Conservation (phyloP, 2,113 vertebrate species). For the Mustela lutreola region DNA sequence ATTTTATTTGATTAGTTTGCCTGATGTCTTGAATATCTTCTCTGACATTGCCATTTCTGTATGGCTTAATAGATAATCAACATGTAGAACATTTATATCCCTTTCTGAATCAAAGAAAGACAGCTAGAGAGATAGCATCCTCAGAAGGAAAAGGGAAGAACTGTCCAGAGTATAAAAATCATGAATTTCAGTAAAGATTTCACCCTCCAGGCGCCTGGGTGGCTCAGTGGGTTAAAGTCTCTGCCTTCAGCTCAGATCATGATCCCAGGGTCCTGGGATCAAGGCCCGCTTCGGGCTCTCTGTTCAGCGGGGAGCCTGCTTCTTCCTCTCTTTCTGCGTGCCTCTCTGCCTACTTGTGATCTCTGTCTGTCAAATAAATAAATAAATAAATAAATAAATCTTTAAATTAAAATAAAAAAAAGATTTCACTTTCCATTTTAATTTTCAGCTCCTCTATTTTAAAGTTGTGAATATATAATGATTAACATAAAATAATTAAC, state of each 20-base stretch:
- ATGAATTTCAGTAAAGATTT: background rate
- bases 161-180: background rate
- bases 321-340: no score
- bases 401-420: no score
- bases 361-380: no score
- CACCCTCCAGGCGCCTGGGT: no score
- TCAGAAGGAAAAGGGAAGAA: background rate
- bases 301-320: no score
- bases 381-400: no score
- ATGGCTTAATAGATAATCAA: background rate
- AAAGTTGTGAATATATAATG: background rate
- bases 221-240: no score
- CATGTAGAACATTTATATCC: background rate
- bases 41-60: background rate
- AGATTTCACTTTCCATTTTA: conserved; percentile 17
- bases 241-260: no score
- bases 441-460: background rate
- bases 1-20: background rate
- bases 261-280: no score
- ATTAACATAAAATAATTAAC: conserved; percentile 14
- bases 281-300: no score
- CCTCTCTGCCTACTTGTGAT: no score
- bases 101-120: background rate
- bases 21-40: background rate
- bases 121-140: background rate